These are phyloP conservation scores for Tachuris rubrigastra DNA, from an alignment of 2,113 vertebrate species.

Conservation along the genomic window DNA sequence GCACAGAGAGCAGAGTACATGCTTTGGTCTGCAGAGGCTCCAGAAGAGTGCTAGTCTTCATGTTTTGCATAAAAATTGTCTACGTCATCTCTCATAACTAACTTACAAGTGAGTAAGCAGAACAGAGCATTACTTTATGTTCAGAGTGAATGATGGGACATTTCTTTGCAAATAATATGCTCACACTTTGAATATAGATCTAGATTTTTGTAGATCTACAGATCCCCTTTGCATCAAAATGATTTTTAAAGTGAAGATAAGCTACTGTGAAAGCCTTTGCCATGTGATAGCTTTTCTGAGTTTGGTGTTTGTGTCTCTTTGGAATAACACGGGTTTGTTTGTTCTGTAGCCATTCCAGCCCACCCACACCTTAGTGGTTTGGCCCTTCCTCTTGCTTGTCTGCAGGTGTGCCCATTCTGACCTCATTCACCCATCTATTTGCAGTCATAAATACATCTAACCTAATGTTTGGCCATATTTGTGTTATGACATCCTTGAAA, in stretches of 20 bases:
- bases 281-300: conserved; percentile 28
- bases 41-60: background rate
- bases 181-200: background rate
- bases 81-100: background rate
- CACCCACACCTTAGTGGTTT: conserved; percentile 70
- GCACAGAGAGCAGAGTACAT: background rate
- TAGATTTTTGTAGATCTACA: background rate
- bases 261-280: background rate
- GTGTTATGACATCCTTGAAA: background rate
- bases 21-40: background rate
- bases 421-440: conserved; percentile 60
- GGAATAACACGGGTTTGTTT: conserved; percentile 59
- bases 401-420: conserved; percentile 73
- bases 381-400: conserved; percentile 54
- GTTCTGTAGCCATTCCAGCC: conserved; percentile 58
- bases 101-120: background rate
- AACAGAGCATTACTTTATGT: background rate
- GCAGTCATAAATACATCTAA: conserved; percentile 52
- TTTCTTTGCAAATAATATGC: background rate
- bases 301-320: conserved; percentile 29
- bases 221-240: background rate
- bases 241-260: background rate
- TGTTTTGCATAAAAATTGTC: background rate
- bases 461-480: conserved; percentile 28
- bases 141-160: background rate